A percentile compares a stretch with the other conserved stretches of the same genome.
Evolutionary conservation across 2,888 invertebrate species (phyloP).

Genomic region (Brenthis daphne): DNA sequence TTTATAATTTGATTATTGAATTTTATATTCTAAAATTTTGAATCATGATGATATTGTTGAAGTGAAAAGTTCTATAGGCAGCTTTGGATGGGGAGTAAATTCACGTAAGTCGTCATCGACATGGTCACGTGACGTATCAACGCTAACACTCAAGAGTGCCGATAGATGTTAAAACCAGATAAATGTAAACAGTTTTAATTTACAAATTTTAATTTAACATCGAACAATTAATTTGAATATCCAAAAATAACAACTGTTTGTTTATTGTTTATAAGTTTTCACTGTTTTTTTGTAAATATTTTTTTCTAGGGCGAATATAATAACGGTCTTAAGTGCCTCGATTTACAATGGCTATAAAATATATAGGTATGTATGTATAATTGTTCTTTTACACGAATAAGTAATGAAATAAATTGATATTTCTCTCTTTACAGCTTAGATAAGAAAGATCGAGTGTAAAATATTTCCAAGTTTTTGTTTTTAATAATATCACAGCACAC

Average conservation of each 20-base stretch:
- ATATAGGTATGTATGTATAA: conserved; percentile 1
- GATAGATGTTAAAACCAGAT: no score
- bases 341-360: conserved; percentile 13
- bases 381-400: conserved; percentile 12
- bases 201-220: no score
- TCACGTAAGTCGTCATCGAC: no score
- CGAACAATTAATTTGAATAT: no score
- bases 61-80: no score
- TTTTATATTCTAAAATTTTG: neutral
- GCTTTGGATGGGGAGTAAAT: no score
- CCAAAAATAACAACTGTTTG: no score
- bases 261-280: no score
- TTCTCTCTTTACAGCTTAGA: conserved; percentile 11
- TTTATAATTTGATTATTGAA: neutral
- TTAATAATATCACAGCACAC: conserved; percentile 51
- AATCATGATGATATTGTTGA: neutral
- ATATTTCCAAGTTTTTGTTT: conserved; percentile 38
- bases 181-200: no score
- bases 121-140: no score
- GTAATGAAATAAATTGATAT: conserved; percentile 10
- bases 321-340: neutral
- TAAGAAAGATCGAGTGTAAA: conserved; percentile 9
- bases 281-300: no score
- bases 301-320: neutral
- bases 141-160: no score